phyloP scores from a whole-genome alignment of 2,888 invertebrate genomes.

The Ectropis crepuscularia region DNA sequence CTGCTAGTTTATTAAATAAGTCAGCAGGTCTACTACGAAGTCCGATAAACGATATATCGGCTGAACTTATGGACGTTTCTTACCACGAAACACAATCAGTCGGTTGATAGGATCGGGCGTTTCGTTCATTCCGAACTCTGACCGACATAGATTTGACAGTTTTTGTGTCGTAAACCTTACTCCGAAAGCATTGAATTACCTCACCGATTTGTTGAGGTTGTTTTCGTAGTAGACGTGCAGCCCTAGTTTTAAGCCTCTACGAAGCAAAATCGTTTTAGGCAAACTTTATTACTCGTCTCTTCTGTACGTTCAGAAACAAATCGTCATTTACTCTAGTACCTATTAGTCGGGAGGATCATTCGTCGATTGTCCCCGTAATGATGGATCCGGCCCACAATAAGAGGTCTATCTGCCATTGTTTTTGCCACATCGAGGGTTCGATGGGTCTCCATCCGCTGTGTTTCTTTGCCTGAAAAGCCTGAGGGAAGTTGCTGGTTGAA shows the following conservation, averaged over 20 bases:
- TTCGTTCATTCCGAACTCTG: no score
- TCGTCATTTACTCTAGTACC: constrained; percentile 57
- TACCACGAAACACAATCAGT: no score
- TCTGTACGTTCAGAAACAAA: constrained; percentile 25
- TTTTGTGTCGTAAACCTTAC: no score
- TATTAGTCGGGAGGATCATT: constrained; percentile 72
- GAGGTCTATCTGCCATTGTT: constrained; percentile 47
- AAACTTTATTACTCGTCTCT: background rate
- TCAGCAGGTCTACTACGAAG: no score
- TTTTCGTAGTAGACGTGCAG: background rate
- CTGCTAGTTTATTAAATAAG: no score
- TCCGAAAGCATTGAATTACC: no score
- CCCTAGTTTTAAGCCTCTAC: background rate
- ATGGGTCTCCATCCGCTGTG: constrained; percentile 11
- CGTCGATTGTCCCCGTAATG: constrained; percentile 65
- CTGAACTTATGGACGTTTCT: no score
- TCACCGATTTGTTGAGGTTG: no score
- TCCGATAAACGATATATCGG: no score
- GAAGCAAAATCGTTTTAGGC: constrained; percentile 11
- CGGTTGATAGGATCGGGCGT: no score
- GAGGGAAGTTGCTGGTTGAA: background rate
- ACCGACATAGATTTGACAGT: no score
- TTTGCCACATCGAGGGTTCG: constrained; percentile 47
- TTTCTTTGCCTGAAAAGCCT: constrained; percentile 20
- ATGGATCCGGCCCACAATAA: constrained; percentile 40